Conservation (phyloP, 2,113 vertebrate genomes). For the Coreoperca whiteheadi region DNA sequence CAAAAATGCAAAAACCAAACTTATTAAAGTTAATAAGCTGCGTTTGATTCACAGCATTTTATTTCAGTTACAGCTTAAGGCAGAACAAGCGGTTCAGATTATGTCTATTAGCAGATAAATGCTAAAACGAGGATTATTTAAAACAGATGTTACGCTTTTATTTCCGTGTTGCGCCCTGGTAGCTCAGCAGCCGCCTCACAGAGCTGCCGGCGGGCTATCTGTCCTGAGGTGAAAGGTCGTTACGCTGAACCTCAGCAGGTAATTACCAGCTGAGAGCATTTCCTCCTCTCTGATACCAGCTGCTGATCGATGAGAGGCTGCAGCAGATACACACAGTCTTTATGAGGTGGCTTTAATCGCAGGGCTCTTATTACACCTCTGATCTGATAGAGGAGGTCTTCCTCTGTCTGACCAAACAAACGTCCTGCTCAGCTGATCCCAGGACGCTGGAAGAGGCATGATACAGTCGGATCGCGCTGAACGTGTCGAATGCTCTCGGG, state of each 20-base stretch:
- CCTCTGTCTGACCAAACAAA: conserved; percentile 42
- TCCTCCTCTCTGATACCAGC: conserved; percentile 51
- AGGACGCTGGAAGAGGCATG: background rate
- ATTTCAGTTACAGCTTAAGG: background rate
- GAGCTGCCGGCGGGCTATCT: conserved; percentile 16
- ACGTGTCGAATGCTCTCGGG: background rate
- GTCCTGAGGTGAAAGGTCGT: conserved; percentile 47
- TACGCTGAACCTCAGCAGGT: conserved; percentile 44
- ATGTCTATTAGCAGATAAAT: background rate
- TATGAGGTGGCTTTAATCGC: conserved; percentile 67
- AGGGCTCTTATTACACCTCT: conserved; percentile 61
- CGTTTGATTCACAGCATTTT: background rate
- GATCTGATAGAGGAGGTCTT: conserved; percentile 65
- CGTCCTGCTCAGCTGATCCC: conserved; percentile 34
- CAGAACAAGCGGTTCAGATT: background rate
- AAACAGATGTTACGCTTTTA: too few relatives aligned
- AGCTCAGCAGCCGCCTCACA: background rate
- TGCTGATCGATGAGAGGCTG: conserved; percentile 54
- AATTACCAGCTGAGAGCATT: conserved; percentile 56
- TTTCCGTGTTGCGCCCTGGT: background rate
- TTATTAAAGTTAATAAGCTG: background rate
- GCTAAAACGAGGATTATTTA: background rate
- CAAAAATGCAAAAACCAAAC: background rate
- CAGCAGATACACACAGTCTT: conserved; percentile 21
- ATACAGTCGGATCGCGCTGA: conserved; percentile 2